A percentile compares a stretch with the other conserved stretches of the same genome.
Evolutionary conservation across 2,888 invertebrate species (phyloP).

Genomic region (Pedicia rivosa): DNA sequence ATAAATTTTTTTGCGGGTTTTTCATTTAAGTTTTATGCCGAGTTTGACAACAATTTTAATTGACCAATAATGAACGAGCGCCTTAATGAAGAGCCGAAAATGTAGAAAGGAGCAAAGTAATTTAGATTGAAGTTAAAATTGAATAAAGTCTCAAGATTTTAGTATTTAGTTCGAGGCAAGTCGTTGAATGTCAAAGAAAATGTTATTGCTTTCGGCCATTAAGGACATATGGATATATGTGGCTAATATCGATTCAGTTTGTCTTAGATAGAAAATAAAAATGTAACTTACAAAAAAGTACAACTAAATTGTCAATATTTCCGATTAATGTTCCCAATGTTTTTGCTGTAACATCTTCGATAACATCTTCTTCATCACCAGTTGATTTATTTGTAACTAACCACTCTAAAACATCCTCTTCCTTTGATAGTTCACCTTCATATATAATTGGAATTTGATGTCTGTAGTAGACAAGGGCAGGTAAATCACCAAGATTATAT

Average conservation of each 20-base stretch:
- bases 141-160: no score
- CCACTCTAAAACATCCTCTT: constrained; percentile 89
- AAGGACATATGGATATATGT: no score
- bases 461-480: constrained; percentile 82
- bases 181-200: no score
- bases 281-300: constrained; percentile 70
- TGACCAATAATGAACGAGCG: no score
- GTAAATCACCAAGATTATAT: constrained; percentile 77
- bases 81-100: no score
- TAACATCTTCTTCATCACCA: constrained; percentile 85
- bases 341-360: constrained; percentile 86
- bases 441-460: constrained; percentile 90
- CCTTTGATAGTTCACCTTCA: constrained; percentile 79
- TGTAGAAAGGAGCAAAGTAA: no score
- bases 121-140: no score
- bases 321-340: constrained; percentile 74
- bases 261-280: no score
- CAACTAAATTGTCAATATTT: constrained; percentile 81
- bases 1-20: neutral
- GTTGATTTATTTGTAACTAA: constrained; percentile 84
- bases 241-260: no score
- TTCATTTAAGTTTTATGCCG: neutral
- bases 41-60: no score
- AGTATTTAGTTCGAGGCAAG: no score
- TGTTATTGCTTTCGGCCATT: no score